phyloP scores from a whole-genome alignment of 1,140 invertebrate species.

The Caenorhabditis remanei region DNA sequence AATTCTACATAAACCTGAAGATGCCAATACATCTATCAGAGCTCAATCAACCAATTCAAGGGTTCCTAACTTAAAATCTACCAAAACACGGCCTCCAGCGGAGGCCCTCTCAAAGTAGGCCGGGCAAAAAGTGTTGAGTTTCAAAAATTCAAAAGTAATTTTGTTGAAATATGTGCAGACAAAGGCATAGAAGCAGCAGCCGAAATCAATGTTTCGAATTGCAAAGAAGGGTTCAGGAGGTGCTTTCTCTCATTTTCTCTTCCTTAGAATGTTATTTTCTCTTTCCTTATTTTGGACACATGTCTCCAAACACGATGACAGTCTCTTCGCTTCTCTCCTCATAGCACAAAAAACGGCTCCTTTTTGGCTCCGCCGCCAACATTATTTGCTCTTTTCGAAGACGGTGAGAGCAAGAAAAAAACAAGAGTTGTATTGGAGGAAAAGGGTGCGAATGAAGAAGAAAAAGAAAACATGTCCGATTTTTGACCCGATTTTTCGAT shows the following conservation, averaged over 20 bases:
- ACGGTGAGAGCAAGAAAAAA: not conserved
- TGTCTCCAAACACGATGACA: conserved; percentile 37
- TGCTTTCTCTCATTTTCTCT: not conserved
- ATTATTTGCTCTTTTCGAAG: conserved; percentile 46
- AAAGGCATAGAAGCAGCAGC: too few relatives aligned
- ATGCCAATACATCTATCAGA: too few relatives aligned
- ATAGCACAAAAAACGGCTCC: conserved; percentile 32
- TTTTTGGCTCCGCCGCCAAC: conserved; percentile 3
- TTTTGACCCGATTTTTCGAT: conserved; percentile 35
- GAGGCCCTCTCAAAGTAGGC: too few relatives aligned
- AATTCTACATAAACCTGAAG: too few relatives aligned
- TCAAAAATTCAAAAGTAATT: too few relatives aligned
- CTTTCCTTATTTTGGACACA: not conserved
- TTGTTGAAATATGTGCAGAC: too few relatives aligned
- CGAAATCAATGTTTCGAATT: too few relatives aligned
- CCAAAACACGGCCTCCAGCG: too few relatives aligned
- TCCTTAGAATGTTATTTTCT: not conserved
- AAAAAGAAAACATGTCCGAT: not conserved
- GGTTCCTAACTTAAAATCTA: too few relatives aligned
- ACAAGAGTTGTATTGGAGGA: not conserved
- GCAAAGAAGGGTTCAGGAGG: too few relatives aligned
- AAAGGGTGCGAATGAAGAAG: conserved; percentile 7
- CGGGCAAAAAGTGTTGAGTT: too few relatives aligned
- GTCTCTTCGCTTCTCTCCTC: not conserved
- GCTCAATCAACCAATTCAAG: too few relatives aligned